Evolutionary conservation across 2,113 vertebrate genomes (phyloP).

Genomic region (Silurus meridionalis): DNA sequence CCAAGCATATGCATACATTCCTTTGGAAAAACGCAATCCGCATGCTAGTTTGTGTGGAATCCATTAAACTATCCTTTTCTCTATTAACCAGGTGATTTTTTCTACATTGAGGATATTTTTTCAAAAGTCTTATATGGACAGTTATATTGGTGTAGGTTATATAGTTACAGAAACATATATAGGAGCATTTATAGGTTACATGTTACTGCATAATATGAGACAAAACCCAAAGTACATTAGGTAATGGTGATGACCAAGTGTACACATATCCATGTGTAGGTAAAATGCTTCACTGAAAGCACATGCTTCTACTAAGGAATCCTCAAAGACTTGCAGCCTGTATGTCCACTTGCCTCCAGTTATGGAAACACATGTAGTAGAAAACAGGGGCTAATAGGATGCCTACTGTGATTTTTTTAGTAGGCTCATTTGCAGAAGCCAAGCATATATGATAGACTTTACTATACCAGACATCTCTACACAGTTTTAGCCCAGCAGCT

Average conservation of each 20-base stretch:
- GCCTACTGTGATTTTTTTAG: constrained; percentile 18
- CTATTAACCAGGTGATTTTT: not conserved
- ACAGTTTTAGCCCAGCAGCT: not conserved
- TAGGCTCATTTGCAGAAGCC: constrained; percentile 2
- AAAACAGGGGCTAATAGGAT: constrained; percentile 52
- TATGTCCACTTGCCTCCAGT: not conserved
- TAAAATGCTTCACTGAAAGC: constrained; percentile 28
- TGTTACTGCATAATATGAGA: not conserved
- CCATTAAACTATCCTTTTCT: constrained; percentile 15
- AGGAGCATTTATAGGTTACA: too few species aligned
- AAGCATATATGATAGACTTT: constrained; percentile 19
- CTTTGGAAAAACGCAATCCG: constrained; percentile 35
- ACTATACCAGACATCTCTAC: constrained; percentile 15
- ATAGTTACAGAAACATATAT: not conserved
- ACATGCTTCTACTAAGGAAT: constrained; percentile 12
- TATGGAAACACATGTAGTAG: constrained; percentile 43
- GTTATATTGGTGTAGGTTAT: not conserved
- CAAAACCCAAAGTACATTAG: not conserved
- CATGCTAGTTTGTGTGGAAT: constrained; percentile 33
- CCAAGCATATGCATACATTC: constrained; percentile 42
- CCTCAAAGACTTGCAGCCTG: not conserved
- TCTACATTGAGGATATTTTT: not conserved
- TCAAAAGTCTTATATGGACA: not conserved
- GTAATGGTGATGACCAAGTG: not conserved
- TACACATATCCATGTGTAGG: not conserved